Evolutionary conservation across 2,888 invertebrate species (phyloP), one percentile per base, ranked within the genome.

Genomic region (Leptopterna dolabrata): DNA sequence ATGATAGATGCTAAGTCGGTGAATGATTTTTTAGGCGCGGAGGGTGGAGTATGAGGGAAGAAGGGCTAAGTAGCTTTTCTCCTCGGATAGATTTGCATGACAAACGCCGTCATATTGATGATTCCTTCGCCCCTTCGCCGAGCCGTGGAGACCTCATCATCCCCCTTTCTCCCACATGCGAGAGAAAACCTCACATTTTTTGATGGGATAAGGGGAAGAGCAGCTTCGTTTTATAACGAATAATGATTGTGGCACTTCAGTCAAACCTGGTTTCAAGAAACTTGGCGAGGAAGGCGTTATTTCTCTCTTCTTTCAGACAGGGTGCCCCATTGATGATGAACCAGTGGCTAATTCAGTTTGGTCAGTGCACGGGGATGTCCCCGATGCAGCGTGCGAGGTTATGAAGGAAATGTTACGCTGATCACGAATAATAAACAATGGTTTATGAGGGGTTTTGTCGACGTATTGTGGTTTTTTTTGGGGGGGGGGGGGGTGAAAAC

Each of bases 1-100:
- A 63, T 85, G 85, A 85, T 85, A 73, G 85, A 85, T 85, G 85
- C 85, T 85, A 85, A 85, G 85, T 85, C 85, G 73, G 85, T 85
- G 85, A 85, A 85, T 85, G 85, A 85, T 85, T 85, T 85, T 85
- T 85, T 47, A 73, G 85, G 71, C 30, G 73, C 45, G 73, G 85
- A 73, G 51, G 73, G 85, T 55, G 45, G 73, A 24, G 45, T 24
- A 29, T 29, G 81, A 36, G 76, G 27, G 73, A 30, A 45, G 51
- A 30, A 29, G 47, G 30, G 76, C 73, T 85, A 85, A 85, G 85
- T 85, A 85, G 85, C 85, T 85, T 85, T 85, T 76, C 85, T 85
- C 85, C 83, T 45, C n/a, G 29, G 85, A 73, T 85, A 85, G 73
- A 85, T 85, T 85, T 85, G 85, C 85, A 85, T 85, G 85, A 85